A percentile compares a stretch with the other conserved stretches of the same genome.
Evolutionary conservation across 2,113 vertebrate species (phyloP).

Genomic region (Lepus timidus): DNA sequence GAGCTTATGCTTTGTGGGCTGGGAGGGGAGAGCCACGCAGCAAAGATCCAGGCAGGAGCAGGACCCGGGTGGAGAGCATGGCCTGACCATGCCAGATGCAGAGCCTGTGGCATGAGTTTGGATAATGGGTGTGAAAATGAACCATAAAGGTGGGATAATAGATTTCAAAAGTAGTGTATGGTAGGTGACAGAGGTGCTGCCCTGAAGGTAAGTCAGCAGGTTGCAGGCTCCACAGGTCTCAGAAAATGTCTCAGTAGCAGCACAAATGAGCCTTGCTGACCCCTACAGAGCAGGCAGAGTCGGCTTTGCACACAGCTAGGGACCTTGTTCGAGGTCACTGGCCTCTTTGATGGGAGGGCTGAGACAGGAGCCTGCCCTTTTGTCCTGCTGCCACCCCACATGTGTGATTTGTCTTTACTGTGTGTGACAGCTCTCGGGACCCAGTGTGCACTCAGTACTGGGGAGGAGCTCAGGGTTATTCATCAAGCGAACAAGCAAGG

Average conservation of each 20-base stretch:
- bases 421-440: neutral
- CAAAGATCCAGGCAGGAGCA: accelerated
- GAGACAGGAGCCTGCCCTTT: too few relatives aligned
- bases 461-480: neutral
- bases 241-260: neutral
- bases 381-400: accelerated
- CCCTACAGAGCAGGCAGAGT: neutral
- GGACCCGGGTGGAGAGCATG: neutral
- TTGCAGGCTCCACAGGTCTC: neutral
- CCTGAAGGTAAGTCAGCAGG: neutral
- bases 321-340: neutral
- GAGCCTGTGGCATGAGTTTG: neutral
- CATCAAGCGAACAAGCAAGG: neutral
- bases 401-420: neutral
- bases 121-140: neutral
- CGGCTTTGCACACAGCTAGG: neutral
- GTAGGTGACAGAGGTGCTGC: neutral
- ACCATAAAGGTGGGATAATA: neutral
- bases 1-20: accelerated
- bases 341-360: accelerated
- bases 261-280: neutral
- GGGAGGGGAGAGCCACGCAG: neutral
- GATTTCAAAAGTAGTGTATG: neutral
- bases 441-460: neutral
- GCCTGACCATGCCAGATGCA: neutral